Evolutionary conservation across 2,888 invertebrate genomes (phyloP), one percentile per base, ranked within the genome.

Genomic region (Orthosia gracilis): DNA sequence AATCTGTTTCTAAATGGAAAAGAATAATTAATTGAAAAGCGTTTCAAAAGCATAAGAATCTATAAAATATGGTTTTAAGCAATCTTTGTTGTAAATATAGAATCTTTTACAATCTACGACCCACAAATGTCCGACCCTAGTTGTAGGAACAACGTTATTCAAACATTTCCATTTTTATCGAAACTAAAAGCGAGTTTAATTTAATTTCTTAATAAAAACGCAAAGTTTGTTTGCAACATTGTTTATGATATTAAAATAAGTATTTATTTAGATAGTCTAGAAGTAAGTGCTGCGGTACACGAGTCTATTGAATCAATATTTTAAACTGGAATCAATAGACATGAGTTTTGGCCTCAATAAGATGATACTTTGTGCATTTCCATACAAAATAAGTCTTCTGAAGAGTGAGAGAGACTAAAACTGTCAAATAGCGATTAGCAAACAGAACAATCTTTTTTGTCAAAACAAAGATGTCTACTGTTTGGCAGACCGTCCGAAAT

Each of bases 261-360:
- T 95, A 95, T 95, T 95, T 95, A 95, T 95, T 95, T 94, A 93
- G 91, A 89, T 94, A 94, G 92, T 89, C 84, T 91, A 82, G 59
- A 76, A 75, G 78, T 80, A 83, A 85, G 81, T 83, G 83, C 80
- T 83, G 77, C 80, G 76, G 65, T 75, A 79, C 78, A 82, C 62
- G 73, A 69, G 62, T 76, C 57, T 67, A 62, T 69, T 55, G 4
- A 15, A 50, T 4, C 55, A 40, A 18, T 26, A 18, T 45, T 40
- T 45, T 21, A 40, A 59, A 59, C n/a, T 61, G 21, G 21, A 45
- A 3, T 50, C 23, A 69, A 69, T 54, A 47, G 45, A 64, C 12
- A 13, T 50, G 12, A 67, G 13, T 17, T 23, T 47, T 49, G 26
- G 9, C 3, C 23, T 26, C 4, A 3, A 31, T 9, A 61, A 12